Percentiles rank a stretch among this genome's conserved stretches.
Conservation (phyloP, 1,140 invertebrate species). For the Holcopasites calliopsidis region DNA sequence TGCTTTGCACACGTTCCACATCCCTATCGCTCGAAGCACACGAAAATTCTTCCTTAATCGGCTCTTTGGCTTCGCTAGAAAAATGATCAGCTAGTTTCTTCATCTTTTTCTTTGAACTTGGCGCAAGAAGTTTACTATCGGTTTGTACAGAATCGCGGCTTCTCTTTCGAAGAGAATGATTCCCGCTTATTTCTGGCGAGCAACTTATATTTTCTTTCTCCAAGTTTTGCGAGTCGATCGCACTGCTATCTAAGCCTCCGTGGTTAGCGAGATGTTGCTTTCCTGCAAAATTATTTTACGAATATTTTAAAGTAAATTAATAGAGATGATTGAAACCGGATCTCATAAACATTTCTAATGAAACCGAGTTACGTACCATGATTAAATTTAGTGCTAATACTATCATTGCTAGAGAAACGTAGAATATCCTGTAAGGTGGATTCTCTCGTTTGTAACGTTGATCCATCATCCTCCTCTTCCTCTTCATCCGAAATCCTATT, state of each 20-base stretch:
- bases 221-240: background rate
- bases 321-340: too few relatives aligned
- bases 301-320: too few relatives aligned
- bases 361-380: conserved; percentile 30
- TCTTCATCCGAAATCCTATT: conserved; percentile 8
- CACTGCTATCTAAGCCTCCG: background rate
- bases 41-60: conserved; percentile 18
- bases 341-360: background rate
- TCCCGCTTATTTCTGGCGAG: conserved; percentile 17
- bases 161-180: conserved; percentile 52
- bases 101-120: conserved; percentile 12
- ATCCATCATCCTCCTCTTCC: conserved; percentile 19
- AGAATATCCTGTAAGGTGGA: conserved; percentile 2
- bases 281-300: conserved; percentile 19
- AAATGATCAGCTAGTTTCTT: conserved; percentile 12
- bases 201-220: conserved; percentile 48
- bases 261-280: background rate
- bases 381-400: conserved; percentile 13
- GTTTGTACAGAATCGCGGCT: conserved; percentile 39
- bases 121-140: conserved; percentile 29
- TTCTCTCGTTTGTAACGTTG: too few relatives aligned
- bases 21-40: background rate
- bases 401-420: conserved; percentile 11
- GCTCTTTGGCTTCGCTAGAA: conserved; percentile 6
- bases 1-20: background rate